Conservation (phyloP, 2,113 vertebrate genomes). For the Phycodurus eques region DNA sequence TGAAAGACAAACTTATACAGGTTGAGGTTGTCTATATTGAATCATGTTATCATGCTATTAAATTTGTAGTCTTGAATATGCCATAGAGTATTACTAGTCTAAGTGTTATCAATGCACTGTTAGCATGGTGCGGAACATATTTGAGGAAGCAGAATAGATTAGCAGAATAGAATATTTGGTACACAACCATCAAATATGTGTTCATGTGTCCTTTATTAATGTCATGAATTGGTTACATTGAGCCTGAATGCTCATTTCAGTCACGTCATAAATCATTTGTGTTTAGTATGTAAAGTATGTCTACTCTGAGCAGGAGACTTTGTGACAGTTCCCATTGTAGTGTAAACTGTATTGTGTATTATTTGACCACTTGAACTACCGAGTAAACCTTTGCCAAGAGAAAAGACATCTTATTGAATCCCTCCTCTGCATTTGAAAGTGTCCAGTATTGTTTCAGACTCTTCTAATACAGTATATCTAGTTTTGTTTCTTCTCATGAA, state of each 20-base stretch:
- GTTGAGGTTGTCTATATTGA: background rate
- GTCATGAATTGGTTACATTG: background rate
- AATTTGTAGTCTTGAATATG: background rate
- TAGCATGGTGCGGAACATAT: background rate
- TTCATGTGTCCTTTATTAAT: background rate
- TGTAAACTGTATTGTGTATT: background rate
- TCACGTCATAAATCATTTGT: background rate
- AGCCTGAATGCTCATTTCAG: background rate
- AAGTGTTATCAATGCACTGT: background rate
- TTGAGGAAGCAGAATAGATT: background rate
- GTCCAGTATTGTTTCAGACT: background rate
- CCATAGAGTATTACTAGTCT: slow-evolving; percentile 3
- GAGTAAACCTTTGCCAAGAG: background rate
- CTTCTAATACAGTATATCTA: no score
- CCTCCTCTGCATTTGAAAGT: background rate
- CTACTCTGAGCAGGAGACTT: background rate
- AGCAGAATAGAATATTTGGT: background rate
- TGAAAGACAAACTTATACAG: background rate
- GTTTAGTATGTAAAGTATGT: background rate
- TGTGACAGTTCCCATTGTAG: background rate
- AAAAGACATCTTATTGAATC: background rate
- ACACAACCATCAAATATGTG: background rate
- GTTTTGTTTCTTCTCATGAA: no score
- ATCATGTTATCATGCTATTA: background rate
- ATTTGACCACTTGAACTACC: background rate